These are phyloP conservation scores for Andrena haemorrhoa DNA, from an alignment of 2,888 invertebrate species.

Conservation along the genomic window DNA sequence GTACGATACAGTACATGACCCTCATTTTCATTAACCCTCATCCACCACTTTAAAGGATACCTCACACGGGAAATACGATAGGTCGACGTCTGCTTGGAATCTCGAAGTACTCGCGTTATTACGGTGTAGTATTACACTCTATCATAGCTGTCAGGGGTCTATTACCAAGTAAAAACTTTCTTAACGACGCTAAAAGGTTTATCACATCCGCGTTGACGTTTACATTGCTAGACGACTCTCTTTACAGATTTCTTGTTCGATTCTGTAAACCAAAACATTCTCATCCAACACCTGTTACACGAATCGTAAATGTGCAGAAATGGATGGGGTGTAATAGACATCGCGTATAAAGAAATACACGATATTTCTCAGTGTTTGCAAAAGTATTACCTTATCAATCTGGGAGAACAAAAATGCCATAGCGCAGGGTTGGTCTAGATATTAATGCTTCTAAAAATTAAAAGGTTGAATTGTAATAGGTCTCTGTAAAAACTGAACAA, in stretches of 20 bases:
- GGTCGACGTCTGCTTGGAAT: slow-evolving; percentile 17
- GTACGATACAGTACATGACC: slow-evolving; percentile 16
- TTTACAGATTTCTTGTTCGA: background rate
- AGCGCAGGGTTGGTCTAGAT: no score
- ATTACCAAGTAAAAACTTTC: slow-evolving; percentile 51
- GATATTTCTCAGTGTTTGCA: no score
- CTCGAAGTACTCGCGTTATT: slow-evolving; percentile 27
- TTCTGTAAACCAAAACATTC: background rate
- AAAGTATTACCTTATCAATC: no score
- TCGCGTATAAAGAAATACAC: no score
- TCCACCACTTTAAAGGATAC: slow-evolving; percentile 21
- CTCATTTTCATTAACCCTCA: slow-evolving; percentile 25
- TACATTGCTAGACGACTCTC: background rate
- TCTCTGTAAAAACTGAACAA: no score
- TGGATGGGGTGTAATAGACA: no score
- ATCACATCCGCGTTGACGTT: background rate
- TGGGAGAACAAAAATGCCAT: no score
- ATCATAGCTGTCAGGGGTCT: slow-evolving; percentile 38
- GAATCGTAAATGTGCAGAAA: background rate
- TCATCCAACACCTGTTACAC: no score
- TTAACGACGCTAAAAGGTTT: slow-evolving; percentile 30
- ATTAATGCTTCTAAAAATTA: no score
- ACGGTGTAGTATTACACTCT: slow-evolving; percentile 42
- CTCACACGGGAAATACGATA: slow-evolving; percentile 42
- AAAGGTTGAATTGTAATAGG: no score